These are phyloP conservation scores for Cheiracanthium punctorium DNA, from an alignment of 2,888 invertebrate species.

Conservation along the genomic window DNA sequence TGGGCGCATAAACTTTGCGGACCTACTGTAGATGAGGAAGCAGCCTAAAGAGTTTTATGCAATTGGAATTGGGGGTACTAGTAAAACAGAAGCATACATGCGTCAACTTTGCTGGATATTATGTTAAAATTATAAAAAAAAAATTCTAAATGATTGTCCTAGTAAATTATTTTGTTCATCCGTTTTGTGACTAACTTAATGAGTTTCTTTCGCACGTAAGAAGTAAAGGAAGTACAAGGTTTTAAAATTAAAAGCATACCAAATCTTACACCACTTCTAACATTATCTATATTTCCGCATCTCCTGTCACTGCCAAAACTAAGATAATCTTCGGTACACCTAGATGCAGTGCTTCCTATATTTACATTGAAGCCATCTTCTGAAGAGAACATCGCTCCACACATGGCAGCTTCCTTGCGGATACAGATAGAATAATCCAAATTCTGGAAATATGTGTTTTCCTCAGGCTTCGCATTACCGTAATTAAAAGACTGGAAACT, in stretches of 20 bases:
- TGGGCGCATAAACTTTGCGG: too few relatives aligned
- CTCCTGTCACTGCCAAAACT: slow-evolving; percentile 34
- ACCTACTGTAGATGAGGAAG: too few relatives aligned
- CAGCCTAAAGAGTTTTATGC: too few relatives aligned
- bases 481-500: slow-evolving; percentile 90
- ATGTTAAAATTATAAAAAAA: too few relatives aligned
- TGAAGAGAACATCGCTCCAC: slow-evolving; percentile 75
- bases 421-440: slow-evolving; percentile 92
- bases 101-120: too few relatives aligned
- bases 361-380: slow-evolving; percentile 52
- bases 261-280: slow-evolving; percentile 11
- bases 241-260: slow-evolving; percentile 24
- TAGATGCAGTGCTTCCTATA: neutral
- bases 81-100: too few relatives aligned
- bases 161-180: too few relatives aligned
- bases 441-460: slow-evolving; percentile 42
- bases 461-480: slow-evolving; percentile 78
- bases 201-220: too few relatives aligned
- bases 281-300: slow-evolving; percentile 28
- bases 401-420: slow-evolving; percentile 89
- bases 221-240: too few relatives aligned
- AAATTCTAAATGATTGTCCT: too few relatives aligned
- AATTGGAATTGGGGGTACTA: too few relatives aligned
- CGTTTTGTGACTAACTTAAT: too few relatives aligned
- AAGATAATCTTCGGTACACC: slow-evolving; percentile 36